Evolutionary conservation across 2,113 vertebrate species (phyloP).

Genomic region (Festucalex cinctus): DNA sequence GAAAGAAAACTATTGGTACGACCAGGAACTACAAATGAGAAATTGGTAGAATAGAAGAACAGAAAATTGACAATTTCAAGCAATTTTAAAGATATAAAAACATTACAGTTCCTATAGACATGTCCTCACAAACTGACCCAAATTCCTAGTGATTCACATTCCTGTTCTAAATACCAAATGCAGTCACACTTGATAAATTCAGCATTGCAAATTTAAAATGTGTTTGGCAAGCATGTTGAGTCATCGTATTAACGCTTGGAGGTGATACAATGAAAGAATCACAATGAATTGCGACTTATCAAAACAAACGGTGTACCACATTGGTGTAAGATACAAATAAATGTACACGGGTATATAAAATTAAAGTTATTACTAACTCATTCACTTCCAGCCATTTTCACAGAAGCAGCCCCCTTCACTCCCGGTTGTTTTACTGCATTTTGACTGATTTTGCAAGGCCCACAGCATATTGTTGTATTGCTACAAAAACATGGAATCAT

Average conservation of each 20-base stretch:
- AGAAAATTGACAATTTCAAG: too few relatives aligned
- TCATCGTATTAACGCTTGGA: not conserved
- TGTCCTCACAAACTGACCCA: not conserved
- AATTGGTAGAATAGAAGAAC: too few relatives aligned
- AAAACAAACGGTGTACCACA: not conserved
- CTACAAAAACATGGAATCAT: too few relatives aligned
- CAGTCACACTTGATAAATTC: slow-evolving; percentile 13
- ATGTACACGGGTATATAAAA: not conserved
- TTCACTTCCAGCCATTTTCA: too few relatives aligned
- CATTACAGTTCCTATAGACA: not conserved
- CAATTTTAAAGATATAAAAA: too few relatives aligned
- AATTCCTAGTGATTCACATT: not conserved
- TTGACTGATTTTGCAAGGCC: too few relatives aligned
- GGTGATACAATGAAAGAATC: not conserved
- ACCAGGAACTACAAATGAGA: too few relatives aligned
- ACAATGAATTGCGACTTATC: not conserved
- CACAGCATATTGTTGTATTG: too few relatives aligned
- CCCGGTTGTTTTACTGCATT: too few relatives aligned
- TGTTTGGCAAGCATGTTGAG: not conserved
- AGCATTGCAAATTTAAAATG: slow-evolving; percentile 1
- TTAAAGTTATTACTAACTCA: too few relatives aligned
- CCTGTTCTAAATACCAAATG: not conserved
- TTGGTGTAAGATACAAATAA: not conserved
- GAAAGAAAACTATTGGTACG: too few relatives aligned
- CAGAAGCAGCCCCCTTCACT: too few relatives aligned